Evolutionary conservation across 2,888 invertebrate genomes (phyloP), one percentile per base, ranked within the genome.

Genomic region (Metacarcinus magister): DNA sequence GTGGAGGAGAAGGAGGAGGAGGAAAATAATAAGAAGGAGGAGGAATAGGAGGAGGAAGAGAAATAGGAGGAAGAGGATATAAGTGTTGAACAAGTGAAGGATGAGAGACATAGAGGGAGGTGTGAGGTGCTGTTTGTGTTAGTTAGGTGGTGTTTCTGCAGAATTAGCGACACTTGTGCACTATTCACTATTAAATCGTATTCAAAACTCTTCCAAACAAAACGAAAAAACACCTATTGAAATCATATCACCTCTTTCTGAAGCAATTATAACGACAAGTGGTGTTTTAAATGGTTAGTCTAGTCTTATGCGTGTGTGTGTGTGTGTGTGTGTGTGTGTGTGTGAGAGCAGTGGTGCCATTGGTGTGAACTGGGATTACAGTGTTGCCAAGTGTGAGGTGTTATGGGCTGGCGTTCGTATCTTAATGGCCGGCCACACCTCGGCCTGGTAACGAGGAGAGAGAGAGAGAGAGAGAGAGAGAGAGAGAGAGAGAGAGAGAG

Each of bases 291-390:
- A 67, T 67, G n/a, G 67, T 67, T 23, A 67, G 16, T 23, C 23
- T 19, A 23, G 23, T 67, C 23, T 23, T 75, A 10, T 75, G 75
- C 28, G 75, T 75, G 82, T 82, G 32, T 82, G 82, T 82, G 82
- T 82, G 82, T 82, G 82, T 82, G 82, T 67, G 67, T 67, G 67
- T 67, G 67, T 67, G 67, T n/a, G 67, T n/a, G 67, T n/a, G 67
- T n/a, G 67, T n/a, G 10, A 3, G 54, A 54, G 3, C 54, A 54
- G 54, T 54, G 54, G 54, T 54, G 10, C 54, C 54, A 10, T 82
- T 5, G 28, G 82, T 28, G 28, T 82, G 82, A 2, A 28, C 8
- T 8, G 32, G 82, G 82, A 82, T 82, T 82, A 82, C 82, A 5
- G 32, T 32, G 82, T 82, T 82, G 82, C 32, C 82, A 82, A 32